phyloP scores from a whole-genome alignment of 2,888 invertebrate genomes.

The Odontocolon sp. region DNA sequence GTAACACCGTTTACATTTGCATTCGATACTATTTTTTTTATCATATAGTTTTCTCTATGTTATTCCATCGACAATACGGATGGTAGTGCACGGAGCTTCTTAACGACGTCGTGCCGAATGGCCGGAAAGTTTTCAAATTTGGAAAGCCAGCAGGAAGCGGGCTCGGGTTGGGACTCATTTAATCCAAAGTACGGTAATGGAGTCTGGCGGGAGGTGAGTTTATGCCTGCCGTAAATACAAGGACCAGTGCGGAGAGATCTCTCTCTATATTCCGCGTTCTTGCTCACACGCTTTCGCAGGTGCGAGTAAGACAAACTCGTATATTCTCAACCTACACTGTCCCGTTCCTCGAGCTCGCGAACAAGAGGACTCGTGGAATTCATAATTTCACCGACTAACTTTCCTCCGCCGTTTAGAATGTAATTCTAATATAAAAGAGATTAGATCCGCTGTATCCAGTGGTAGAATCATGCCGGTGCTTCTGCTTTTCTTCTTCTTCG shows the following conservation, averaged over 20 bases:
- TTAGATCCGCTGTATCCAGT: not conserved
- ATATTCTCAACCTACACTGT: conserved; percentile 5
- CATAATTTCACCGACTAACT: conserved; percentile 24
- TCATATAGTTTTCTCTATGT: not conserved
- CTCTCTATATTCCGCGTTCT: conserved; percentile 25
- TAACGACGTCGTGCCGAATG: conserved; percentile 30
- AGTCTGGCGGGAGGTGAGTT: conserved; percentile 62
- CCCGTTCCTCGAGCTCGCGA: conserved; percentile 10
- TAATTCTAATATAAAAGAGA: conserved; percentile 16
- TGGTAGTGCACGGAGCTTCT: conserved; percentile 1
- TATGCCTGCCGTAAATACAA: conserved; percentile 58
- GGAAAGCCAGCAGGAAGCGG: conserved; percentile 1
- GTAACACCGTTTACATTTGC: not conserved
- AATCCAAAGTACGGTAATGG: conserved; percentile 41
- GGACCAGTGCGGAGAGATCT: conserved; percentile 60
- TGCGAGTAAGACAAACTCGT: conserved; percentile 8
- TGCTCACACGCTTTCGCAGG: conserved; percentile 25
- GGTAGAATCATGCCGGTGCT: not conserved
- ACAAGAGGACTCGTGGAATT: conserved; percentile 26
- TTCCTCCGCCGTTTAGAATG: not conserved
- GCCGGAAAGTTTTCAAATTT: conserved; percentile 37
- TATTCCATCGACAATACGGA: conserved; percentile 8
- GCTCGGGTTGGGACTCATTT: conserved; percentile 29
- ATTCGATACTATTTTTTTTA: not conserved
- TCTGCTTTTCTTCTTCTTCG: not conserved